Evolutionary conservation across 2,113 vertebrate genomes (phyloP), one percentile per base, ranked within the genome.

Genomic region (Centropus unirufus): DNA sequence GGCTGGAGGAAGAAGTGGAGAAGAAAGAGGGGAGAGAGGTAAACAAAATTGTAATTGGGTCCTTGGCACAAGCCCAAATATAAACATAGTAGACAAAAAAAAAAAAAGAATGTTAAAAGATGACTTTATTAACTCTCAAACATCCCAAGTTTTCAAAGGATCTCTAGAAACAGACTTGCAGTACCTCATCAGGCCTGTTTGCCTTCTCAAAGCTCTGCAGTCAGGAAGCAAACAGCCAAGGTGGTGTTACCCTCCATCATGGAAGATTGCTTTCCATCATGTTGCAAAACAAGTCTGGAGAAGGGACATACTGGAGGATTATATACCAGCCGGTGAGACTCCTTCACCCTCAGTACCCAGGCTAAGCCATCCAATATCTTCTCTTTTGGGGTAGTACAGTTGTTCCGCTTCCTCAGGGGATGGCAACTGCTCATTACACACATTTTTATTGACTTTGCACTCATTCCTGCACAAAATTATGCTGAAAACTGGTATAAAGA

Each of bases 11-110:
- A 86, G 46, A 77, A 70, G 83, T 52, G 36, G 76, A 72, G 70
- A 95, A 94, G 51, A 93, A 90, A 90, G 55, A 88, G n/a, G 8
- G 7, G 54, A 59, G 55, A 73, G 47, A 88, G 76, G 93, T 8
- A 34, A 79, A 74, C 87, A 96, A 80, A 83, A 88, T 4, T 14
- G 11, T 79, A 97, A 95, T 92, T 95, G 82, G 70, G 55, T 93
- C 94, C 68, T 91, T 93, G 85, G 89, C 82, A 73, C 59, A 87
- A 96, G 67, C 90, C 87, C 19, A 7, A 62, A 80, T 75, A 95
- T 74, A 92, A 97, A 96, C 94, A 92, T 3, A 94, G 77, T 89
- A 95, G 73, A 86, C 52, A 77, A 75, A 90, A 68, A 74, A 36
- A 36, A 36, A 36, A 42, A 20, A 4, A 5, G 39, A 46, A 64